Conservation (phyloP, 2,888 invertebrate species). For the Trichacis sp. region DNA sequence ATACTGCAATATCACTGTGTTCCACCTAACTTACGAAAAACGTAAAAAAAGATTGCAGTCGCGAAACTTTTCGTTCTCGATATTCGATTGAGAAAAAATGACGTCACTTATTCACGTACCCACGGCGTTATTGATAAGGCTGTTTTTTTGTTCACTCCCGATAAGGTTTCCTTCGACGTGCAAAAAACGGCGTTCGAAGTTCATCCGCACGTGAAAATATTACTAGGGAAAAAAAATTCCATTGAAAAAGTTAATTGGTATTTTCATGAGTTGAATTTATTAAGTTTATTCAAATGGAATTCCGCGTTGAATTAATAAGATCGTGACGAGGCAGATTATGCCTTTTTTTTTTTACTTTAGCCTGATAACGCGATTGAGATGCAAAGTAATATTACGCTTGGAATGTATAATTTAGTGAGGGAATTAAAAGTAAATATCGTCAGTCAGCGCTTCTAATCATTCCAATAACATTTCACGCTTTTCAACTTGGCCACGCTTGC, state of each 20-base stretch:
- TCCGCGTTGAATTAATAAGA: neutral
- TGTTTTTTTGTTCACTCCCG: neutral
- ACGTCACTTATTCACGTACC: neutral
- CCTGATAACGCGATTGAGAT: neutral
- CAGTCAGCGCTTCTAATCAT: neutral
- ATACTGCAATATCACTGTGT: neutral
- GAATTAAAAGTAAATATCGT: neutral
- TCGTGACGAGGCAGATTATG: neutral
- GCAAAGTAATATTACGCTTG: neutral
- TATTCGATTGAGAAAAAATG: neutral
- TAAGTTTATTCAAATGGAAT: neutral
- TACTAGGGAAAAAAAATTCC: no score
- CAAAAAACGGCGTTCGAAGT: no score
- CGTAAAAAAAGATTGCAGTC: conserved; percentile 3
- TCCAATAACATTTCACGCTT: neutral
- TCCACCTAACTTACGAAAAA: neutral
- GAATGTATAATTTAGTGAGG: neutral
- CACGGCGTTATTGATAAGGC: neutral
- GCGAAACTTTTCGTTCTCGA: neutral
- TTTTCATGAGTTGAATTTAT: no score
- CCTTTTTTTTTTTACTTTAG: neutral
- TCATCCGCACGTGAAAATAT: no score
- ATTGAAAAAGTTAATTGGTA: no score
- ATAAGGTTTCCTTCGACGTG: neutral
- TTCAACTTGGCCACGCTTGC: neutral